A percentile compares a stretch with the other conserved stretches of the same genome.
Conservation (phyloP, 2,797 vertebrate genomes). For the Australoheros facetus region DNA sequence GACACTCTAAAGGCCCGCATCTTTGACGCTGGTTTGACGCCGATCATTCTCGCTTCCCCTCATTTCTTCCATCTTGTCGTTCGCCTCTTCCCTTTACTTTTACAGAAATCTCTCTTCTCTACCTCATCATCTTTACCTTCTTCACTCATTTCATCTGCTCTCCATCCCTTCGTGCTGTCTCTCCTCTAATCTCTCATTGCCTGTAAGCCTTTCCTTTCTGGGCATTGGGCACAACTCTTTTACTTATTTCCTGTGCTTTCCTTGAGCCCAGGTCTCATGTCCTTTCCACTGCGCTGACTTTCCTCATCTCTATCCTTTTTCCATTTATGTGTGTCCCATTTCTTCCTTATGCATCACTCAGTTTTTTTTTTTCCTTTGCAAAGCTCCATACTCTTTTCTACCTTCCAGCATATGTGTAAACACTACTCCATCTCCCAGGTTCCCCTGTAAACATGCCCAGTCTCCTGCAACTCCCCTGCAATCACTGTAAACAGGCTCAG, state of each 20-base stretch:
- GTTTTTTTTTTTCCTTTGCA: constrained; percentile 47
- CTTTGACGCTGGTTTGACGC: constrained; percentile 51
- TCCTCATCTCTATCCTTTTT: constrained; percentile 54
- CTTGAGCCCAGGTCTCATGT: constrained; percentile 54
- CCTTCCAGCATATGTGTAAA: constrained; percentile 73
- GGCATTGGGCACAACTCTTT: constrained; percentile 35
- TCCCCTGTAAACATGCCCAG: constrained; percentile 78
- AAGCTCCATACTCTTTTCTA: constrained; percentile 48
- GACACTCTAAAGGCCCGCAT: constrained; percentile 59
- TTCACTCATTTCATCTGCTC: constrained; percentile 52
- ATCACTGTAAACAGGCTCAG: constrained; percentile 82
- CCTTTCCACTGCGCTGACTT: constrained; percentile 62
- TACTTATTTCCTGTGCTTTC: constrained; percentile 54
- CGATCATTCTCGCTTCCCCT: constrained; percentile 40
- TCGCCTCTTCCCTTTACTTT: constrained; percentile 24
- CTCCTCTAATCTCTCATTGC: constrained; percentile 50
- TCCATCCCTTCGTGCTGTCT: constrained; percentile 45
- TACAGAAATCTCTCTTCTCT: constrained; percentile 49
- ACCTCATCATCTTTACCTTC: constrained; percentile 54
- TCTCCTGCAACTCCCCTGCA: constrained; percentile 77
- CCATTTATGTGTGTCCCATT: constrained; percentile 54
- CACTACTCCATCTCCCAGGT: constrained; percentile 76
- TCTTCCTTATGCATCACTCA: constrained; percentile 51
- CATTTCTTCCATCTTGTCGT: constrained; percentile 44
- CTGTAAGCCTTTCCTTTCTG: constrained; percentile 64